phyloP scores from a whole-genome alignment of 2,888 invertebrate genomes.

The Spatulosminthurus flaviceps region DNA sequence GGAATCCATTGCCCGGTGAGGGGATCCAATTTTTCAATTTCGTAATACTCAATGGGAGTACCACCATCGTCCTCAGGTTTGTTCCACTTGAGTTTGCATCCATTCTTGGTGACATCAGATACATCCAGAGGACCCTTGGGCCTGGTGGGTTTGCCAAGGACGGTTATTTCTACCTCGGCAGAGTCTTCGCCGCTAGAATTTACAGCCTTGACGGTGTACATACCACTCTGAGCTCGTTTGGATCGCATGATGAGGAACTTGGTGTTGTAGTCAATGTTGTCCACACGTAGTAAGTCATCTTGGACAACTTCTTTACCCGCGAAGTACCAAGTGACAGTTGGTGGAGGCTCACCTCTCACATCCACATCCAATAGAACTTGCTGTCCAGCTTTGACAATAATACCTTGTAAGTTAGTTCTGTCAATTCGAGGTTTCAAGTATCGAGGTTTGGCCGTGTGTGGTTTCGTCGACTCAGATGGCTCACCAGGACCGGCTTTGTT shows the following conservation, averaged over 20 bases:
- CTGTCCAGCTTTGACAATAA: conserved; percentile 87
- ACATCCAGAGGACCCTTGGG: conserved; percentile 71
- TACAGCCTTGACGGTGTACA: conserved; percentile 87
- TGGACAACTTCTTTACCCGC: conserved; percentile 71
- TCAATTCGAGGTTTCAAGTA: conserved; percentile 94
- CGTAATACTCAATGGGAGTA: no score
- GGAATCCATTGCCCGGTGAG: no score
- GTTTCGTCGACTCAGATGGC: conserved; percentile 89
- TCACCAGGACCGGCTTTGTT: conserved; percentile 87
- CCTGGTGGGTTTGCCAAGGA: conserved; percentile 70
- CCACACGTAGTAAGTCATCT: conserved; percentile 72
- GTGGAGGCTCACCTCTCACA: conserved; percentile 74
- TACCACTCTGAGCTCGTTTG: conserved; percentile 83
- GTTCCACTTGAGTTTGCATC: no score
- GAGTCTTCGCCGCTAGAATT: conserved; percentile 93
- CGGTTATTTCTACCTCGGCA: conserved; percentile 88
- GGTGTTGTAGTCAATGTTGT: conserved; percentile 88
- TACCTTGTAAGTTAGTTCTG: conserved; percentile 84
- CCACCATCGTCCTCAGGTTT: no score
- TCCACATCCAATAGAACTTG: conserved; percentile 87
- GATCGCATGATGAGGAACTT: conserved; percentile 87
- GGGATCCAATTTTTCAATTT: no score
- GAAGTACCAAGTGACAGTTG: conserved; percentile 88
- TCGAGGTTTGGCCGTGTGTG: conserved; percentile 88
- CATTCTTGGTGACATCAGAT: conserved; percentile 85